Base-by-base conservation (phyloP, 2,888 invertebrate species). In the Diachrysia chrysitis region DNA sequence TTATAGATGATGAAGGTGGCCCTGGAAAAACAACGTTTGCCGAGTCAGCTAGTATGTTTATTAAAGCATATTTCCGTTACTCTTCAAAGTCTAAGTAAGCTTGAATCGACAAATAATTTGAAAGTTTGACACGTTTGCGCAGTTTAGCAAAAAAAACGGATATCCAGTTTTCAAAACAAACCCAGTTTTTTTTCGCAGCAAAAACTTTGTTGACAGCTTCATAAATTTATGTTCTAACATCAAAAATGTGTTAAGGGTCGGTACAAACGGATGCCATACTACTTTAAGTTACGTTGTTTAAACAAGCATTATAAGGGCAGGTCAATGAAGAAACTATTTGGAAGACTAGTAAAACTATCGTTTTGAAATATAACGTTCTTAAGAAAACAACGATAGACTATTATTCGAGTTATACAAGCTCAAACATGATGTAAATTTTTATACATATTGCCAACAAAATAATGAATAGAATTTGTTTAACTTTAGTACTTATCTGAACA, bases 221-320 rank as follows among this genome's bases (percentile, higher is more conserved):
- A 82, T 85, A 87, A 85, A 84, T 84, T 80, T 77, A 53, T 77
- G 76, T 73, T 71, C 69, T 56, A 76, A 69, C 76, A 80, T 72
- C 71, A 63, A 77, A 79, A 75, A 78, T 78, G 66, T 76, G 74
- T 73, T 74, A 35, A 61, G 54, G 71, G 74, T 77, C 73, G 71
- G 68, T 76, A 70, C 78, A 73, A 25, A 53, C 68, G 21, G 51
- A 71, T 67, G 69, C 79, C 76, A 80, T 71, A 10, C 65, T 66
- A 25, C 58, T 58, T 59, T 55, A 64, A 23, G 54, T 58, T 66
- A 51, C 14, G 56, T 32, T 9, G 1, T 7, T 32, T 32, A 10
- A 32, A 32, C 32, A 32, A 6, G 32, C 9, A 32, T 32, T 32
- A 25, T 25, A 37, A 14, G 2, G 12, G 35, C 1, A 37, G 14